Base-by-base conservation (phyloP, 2,797 vertebrate species). In the Mus spretus region DNA sequence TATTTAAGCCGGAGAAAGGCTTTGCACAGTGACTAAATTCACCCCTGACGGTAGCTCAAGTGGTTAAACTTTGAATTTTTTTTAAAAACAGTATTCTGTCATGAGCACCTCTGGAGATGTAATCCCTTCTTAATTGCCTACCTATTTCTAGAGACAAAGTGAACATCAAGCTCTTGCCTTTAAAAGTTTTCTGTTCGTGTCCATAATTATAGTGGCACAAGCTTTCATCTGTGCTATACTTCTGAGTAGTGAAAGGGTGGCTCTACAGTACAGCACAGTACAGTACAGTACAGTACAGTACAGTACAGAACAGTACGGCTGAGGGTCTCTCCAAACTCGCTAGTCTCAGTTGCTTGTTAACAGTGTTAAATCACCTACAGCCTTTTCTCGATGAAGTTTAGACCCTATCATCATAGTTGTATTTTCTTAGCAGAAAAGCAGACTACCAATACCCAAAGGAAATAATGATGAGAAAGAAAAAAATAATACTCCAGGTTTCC, bases 361-460 rank as follows among this genome's bases (percentile, higher is more conserved):
- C 4, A 9, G 26, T 28, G 13, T 10, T 55, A 3, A 20, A 90
- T 57, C 90, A 77, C 47, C n/a, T 34, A 50, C 47, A 26, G 34
- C 11, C n/a, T 80, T 40, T 53, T 75, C 84, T 89, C 47, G 63
- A 31, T 6, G 34, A 86, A 67, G 17, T 14, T 88, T 85, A 88
- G 63, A 22, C 78, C 55, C 44, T 47, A 93, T n/a, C 67, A 50
- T 89, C 50, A 72, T 26, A 55, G n/a, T 2, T 95, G 31, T 10
- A 26, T 92, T 95, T 94, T 93, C 85, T 90, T 84, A 88, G 77
- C 47, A 94, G 85, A 82, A 95, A 97, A 91, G 72, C 80, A 89
- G 83, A 91, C 72, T 65, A 55, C 20, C 40, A 53, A 63, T 10
- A 93, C 34, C n/a, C 84, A 88, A 90, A 92, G 19, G 47, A 53